Evolutionary conservation across 2,888 invertebrate species (phyloP).

Genomic region (Meteorus cinctellus): DNA sequence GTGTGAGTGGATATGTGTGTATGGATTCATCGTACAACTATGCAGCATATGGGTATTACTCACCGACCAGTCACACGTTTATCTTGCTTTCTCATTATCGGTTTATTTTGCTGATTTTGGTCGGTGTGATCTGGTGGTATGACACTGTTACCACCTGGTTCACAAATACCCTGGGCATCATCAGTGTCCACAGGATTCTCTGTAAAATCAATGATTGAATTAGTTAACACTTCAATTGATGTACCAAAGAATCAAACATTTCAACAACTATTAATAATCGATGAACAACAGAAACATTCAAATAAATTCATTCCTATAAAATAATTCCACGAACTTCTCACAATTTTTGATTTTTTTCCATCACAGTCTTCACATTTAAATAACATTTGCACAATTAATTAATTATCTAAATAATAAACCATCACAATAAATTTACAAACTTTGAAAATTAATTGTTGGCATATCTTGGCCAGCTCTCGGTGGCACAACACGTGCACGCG

Average conservation of each 20-base stretch:
- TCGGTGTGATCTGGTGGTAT: constrained; percentile 59
- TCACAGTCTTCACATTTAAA: too few species aligned
- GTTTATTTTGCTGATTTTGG: constrained; percentile 61
- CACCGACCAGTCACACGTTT: constrained; percentile 64
- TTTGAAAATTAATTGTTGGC: constrained; percentile 62
- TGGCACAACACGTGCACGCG: constrained; percentile 72
- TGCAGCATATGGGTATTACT: constrained; percentile 38
- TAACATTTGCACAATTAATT: too few species aligned
- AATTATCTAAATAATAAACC: too few species aligned
- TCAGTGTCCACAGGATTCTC: constrained; percentile 61
- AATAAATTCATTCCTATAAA: too few species aligned
- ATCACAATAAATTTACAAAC: constrained; percentile 29
- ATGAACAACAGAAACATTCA: too few species aligned
- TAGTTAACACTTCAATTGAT: neutral
- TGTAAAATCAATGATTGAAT: constrained; percentile 38
- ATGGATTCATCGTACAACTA: neutral
- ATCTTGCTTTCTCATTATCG: constrained; percentile 65
- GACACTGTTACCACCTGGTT: constrained; percentile 59
- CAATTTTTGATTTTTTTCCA: too few species aligned
- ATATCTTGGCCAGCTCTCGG: constrained; percentile 59
- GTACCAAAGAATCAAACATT: neutral
- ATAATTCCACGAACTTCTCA: too few species aligned
- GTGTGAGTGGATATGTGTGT: neutral
- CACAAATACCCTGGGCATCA: constrained; percentile 63
- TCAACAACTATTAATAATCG: neutral